Evolutionary conservation across 2,888 invertebrate genomes (phyloP), one percentile per base, ranked within the genome.

Genomic region (Drosophila flavopinicola): DNA sequence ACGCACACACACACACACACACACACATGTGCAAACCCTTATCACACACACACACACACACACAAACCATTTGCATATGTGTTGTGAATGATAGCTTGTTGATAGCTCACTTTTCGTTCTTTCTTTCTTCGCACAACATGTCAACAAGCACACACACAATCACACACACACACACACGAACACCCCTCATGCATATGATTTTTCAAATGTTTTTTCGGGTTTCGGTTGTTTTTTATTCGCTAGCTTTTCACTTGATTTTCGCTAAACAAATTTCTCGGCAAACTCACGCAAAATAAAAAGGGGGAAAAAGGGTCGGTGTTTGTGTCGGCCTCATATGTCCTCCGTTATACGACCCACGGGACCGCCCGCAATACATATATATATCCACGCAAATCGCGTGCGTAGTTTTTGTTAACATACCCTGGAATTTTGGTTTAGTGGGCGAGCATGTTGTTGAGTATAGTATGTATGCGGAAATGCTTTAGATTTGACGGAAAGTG

Each of bases 11-110:
- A 30, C 45, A 15, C 38, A 37, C 48, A 29, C 53, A 41, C 10
- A 10, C 15, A 25, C 41, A 44, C 44, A 13, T 47, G 33, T 47
- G 45, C 33, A 24, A 15, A 29, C 11, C 37, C n/a, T 74, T 73
- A 68, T 64, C 63, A 56, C 44, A 57, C 53, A 63, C 48, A 56
- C 57, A 45, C 56, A 61, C 57, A 57, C 45, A 49, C 57, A 74
- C 54, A 35, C 41, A 66, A 37, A 66, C 39, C 32, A 7, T 64
- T 72, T 54, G 64, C 65, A 77, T 79, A 69, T 83, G 79, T 75
- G 88, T 85, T 73, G 87, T 86, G 78, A 79, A 86, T 86, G 78
- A 86, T 79, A 79, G 80, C 86, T 83, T 84, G 86, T 79, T 79
- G 78, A 79, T 79, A 87, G 80, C 80, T 80, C 85, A 86, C 87